phyloP scores from a whole-genome alignment of 2,113 vertebrate species.

The Lophura nycthemera region DNA sequence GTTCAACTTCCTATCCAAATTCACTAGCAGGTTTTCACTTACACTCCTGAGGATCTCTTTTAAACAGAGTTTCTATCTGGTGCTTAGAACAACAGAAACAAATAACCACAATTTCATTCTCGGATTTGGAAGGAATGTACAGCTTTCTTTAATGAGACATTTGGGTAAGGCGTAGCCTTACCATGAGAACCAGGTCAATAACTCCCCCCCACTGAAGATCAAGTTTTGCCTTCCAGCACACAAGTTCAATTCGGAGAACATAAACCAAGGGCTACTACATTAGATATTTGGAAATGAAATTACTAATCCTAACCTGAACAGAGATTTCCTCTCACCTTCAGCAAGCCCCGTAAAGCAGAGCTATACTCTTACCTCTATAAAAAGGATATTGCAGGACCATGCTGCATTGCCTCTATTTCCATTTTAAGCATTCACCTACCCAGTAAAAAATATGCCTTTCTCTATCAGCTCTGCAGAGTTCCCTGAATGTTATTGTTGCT shows the following conservation, averaged over 20 bases:
- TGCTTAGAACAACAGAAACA: not conserved
- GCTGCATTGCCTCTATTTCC: not conserved
- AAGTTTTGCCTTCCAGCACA: not conserved
- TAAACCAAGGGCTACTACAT: not conserved
- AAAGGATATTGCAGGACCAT: rapidly evolving
- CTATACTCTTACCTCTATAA: not conserved
- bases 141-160: not conserved
- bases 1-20: slow-evolving; percentile 25
- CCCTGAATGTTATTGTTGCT: not conserved
- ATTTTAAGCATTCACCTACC: not conserved
- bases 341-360: not conserved
- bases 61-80: not conserved
- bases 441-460: not conserved
- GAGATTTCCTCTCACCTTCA: not conserved
- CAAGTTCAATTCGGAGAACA: not conserved
- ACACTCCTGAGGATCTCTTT: not conserved
- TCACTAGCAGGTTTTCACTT: slow-evolving; percentile 4
- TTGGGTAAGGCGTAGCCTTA: not conserved
- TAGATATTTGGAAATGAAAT: not conserved
- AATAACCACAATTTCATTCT: not conserved
- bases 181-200: not conserved
- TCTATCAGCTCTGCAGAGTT: not conserved
- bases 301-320: not conserved
- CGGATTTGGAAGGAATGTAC: not conserved
- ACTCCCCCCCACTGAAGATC: not conserved